Evolutionary conservation across 2,113 vertebrate genomes (phyloP).

Genomic region (Gymnorhina tibicen): DNA sequence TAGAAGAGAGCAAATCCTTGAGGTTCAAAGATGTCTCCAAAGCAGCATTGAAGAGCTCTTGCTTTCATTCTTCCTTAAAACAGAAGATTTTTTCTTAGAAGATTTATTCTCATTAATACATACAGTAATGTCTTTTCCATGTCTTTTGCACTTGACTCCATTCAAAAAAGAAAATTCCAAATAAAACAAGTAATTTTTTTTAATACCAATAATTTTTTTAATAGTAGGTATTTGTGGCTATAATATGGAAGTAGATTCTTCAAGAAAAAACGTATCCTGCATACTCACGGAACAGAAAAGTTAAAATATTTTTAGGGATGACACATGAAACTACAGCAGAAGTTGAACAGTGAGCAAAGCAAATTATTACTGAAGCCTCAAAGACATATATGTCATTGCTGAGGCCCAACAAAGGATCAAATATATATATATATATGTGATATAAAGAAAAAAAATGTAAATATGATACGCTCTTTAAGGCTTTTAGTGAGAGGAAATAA

Average conservation of each 20-base stretch:
- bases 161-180: neutral
- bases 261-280: neutral
- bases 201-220: too few species aligned
- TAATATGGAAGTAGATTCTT: neutral
- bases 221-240: neutral
- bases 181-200: neutral
- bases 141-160: neutral
- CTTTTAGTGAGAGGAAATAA: neutral
- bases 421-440: neutral
- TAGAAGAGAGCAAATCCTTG: neutral
- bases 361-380: neutral
- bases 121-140: neutral
- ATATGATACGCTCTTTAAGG: neutral
- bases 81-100: neutral
- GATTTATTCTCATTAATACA: neutral
- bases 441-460: neutral
- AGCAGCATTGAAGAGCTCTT: neutral
- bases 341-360: neutral
- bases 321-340: neutral
- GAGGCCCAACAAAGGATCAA: neutral
- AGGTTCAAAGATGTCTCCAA: neutral
- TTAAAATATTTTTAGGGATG: neutral
- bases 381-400: neutral
- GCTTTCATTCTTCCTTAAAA: neutral
- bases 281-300: neutral